Percentiles rank a stretch among this genome's conserved stretches.
Conservation (phyloP, 1,140 invertebrate genomes). For the Dryas iulia region DNA sequence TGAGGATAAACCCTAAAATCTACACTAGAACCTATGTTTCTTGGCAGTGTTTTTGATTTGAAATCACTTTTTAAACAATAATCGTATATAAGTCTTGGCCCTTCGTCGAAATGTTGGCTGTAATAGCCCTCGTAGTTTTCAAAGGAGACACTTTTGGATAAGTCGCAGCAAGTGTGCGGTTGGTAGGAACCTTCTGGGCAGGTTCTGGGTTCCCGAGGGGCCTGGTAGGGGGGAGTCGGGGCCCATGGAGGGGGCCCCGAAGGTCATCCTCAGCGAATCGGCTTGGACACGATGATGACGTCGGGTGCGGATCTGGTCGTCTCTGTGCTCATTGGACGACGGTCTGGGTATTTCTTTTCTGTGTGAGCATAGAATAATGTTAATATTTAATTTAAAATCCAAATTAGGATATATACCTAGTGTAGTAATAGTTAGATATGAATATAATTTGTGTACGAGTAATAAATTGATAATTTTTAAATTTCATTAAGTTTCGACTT, state of each 20-base stretch:
- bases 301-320: conserved; percentile 93
- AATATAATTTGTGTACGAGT: no score
- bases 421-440: no score
- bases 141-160: conserved; percentile 53
- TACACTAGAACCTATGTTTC: conserved; percentile 60
- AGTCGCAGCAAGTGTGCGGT: conserved; percentile 45
- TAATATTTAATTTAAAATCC: not conserved
- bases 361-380: conserved; percentile 11
- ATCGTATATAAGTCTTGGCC: conserved; percentile 63
- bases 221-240: conserved; percentile 58
- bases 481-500: no score
- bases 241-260: conserved; percentile 70
- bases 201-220: conserved; percentile 50
- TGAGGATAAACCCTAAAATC: conserved; percentile 53
- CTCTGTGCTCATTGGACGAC: conserved; percentile 86
- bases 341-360: conserved; percentile 54
- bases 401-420: no score
- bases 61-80: conserved; percentile 72
- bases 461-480: no score
- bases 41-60: conserved; percentile 63
- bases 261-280: conserved; percentile 76
- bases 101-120: conserved; percentile 65
- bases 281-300: conserved; percentile 83
- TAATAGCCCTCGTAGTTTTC: conserved; percentile 65
- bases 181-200: conserved; percentile 63